These are phyloP conservation scores for Platanista minor DNA, from an alignment of 2,113 vertebrate species.

Conservation along the genomic window DNA sequence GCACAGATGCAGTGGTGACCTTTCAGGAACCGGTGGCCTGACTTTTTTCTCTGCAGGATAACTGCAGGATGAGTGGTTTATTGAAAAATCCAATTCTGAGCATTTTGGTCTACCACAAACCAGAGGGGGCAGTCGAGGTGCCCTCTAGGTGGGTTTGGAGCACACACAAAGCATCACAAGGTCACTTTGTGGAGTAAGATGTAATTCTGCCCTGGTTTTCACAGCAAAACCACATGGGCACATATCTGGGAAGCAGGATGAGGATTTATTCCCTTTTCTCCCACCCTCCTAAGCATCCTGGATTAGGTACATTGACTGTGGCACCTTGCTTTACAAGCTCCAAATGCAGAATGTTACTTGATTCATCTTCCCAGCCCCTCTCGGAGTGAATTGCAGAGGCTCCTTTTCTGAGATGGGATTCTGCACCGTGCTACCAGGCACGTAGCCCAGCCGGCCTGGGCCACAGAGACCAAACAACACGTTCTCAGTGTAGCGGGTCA, in stretches of 20 bases:
- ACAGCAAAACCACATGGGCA: not conserved
- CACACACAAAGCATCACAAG: not conserved
- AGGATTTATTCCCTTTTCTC: not conserved
- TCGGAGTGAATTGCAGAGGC: not conserved
- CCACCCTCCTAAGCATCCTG: not conserved
- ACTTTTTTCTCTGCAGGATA: not conserved
- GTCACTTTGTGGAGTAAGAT: not conserved
- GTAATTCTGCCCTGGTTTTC: not conserved
- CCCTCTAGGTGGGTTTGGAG: not conserved
- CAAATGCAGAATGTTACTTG: not conserved
- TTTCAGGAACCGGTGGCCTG: constrained; percentile 1
- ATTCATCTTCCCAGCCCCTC: not conserved
- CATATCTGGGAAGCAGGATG: not conserved
- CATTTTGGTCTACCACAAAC: constrained; percentile 9
- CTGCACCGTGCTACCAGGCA: not conserved
- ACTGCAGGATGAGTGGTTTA: not conserved
- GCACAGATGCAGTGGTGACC: not conserved
- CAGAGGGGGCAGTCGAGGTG: not conserved
- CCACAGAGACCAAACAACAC: fast-evolving
- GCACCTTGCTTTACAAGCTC: not conserved
- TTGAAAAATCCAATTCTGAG: constrained; percentile 50
- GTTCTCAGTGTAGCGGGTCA: fast-evolving
- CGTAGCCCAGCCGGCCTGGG: not conserved
- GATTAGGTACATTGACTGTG: not conserved
- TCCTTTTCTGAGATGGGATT: not conserved